Conservation (phyloP, 2,113 vertebrate species). For the Semicossyphus pulcher region DNA sequence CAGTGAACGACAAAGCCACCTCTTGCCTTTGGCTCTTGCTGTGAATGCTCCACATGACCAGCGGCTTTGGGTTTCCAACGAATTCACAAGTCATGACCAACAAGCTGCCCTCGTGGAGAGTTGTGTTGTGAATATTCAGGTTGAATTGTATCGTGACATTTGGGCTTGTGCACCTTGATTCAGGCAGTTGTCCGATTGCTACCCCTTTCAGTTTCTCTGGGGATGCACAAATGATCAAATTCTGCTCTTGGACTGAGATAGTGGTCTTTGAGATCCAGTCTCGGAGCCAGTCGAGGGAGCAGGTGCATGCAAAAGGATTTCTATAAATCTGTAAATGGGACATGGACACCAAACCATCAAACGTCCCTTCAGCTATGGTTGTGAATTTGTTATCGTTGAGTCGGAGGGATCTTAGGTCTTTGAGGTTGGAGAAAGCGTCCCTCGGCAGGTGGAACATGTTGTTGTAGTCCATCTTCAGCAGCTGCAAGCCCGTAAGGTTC, state of each 20-base stretch:
- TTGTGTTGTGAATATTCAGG: constrained; percentile 74
- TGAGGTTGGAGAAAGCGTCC: constrained; percentile 87
- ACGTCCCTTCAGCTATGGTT: constrained; percentile 88
- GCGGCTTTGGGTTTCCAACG: constrained; percentile 86
- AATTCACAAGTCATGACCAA: constrained; percentile 87
- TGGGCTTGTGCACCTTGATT: constrained; percentile 83
- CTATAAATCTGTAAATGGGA: constrained; percentile 92
- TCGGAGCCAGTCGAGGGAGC: constrained; percentile 91
- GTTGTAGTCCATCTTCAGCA: constrained; percentile 98
- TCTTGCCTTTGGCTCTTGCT: constrained; percentile 81
- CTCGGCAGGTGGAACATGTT: constrained; percentile 87
- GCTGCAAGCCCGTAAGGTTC: constrained; percentile 89
- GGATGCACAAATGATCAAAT: constrained; percentile 86
- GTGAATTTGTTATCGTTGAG: constrained; percentile 93
- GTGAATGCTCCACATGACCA: constrained; percentile 88
- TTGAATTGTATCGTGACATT: constrained; percentile 79
- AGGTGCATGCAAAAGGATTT: constrained; percentile 92
- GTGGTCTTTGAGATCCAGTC: constrained; percentile 88
- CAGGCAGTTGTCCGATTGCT: constrained; percentile 79
- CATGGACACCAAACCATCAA: constrained; percentile 89
- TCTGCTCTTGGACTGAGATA: constrained; percentile 86
- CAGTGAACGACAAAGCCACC: constrained; percentile 68
- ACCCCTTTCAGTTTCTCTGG: constrained; percentile 86
- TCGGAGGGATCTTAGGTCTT: constrained; percentile 90
- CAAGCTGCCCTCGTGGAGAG: constrained; percentile 81